These are phyloP conservation scores for Spisula subtruncata DNA, from an alignment of 2,888 invertebrate species.

Conservation along the genomic window DNA sequence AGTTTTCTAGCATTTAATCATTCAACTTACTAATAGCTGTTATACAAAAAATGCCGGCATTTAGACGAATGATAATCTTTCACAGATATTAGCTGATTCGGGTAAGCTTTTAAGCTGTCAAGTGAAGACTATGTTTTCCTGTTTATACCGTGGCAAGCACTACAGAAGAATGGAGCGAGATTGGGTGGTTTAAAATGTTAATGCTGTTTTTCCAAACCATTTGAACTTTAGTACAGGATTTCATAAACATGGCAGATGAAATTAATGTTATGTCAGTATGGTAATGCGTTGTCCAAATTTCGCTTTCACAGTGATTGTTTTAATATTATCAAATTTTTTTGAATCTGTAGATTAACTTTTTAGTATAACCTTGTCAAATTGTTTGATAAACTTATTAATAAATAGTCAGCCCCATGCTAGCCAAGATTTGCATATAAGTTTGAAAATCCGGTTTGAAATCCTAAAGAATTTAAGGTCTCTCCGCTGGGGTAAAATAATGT, in stretches of 20 bases:
- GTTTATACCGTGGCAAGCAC: neutral
- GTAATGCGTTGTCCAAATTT: constrained; percentile 8
- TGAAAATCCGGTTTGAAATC: constrained; percentile 38
- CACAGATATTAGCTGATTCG: neutral
- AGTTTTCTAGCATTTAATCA: neutral
- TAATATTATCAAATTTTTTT: neutral
- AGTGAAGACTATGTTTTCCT: constrained; percentile 14
- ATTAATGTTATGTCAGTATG: constrained; percentile 3
- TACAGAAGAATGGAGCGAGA: neutral
- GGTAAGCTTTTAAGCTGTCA: constrained; percentile 25
- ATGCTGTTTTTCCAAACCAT: constrained; percentile 5
- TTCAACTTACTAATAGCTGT: constrained; percentile 14
- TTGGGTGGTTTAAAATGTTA: neutral
- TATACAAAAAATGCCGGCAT: neutral
- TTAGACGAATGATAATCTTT: neutral
- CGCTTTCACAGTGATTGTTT: constrained; percentile 33
- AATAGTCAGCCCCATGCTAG: constrained; percentile 29
- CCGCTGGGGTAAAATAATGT: neutral
- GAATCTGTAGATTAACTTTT: constrained; percentile 24
- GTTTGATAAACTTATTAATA: constrained; percentile 59
- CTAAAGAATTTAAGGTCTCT: constrained; percentile 20
- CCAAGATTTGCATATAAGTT: neutral
- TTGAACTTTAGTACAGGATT: neutral
- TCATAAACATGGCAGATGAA: constrained; percentile 7
- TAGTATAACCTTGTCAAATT: constrained; percentile 50